Evolutionary conservation across 2,113 vertebrate species (phyloP), one percentile per base, ranked within the genome.

Genomic region (Artemisiospiza belli): DNA sequence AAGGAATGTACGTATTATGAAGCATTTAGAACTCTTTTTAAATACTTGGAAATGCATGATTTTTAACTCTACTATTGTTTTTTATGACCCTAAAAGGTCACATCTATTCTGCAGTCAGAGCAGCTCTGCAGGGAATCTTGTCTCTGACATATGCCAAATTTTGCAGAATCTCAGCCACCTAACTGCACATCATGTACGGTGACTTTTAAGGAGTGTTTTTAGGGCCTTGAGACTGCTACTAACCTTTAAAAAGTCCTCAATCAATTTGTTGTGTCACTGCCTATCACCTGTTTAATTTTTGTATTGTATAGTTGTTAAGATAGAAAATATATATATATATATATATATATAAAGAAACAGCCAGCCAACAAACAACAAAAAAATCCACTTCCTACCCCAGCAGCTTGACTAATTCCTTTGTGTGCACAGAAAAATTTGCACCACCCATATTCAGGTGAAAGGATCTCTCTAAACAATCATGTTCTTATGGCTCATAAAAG

Each of bases 171-270:
- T 92, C 58, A 92, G 91, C 67, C 63, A n/a, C 82, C 75, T 95
- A 96, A 96, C 96, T 96, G 75, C 69, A 77, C 46, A 80, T 89
- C 87, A 83, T 63, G 69, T 84, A 96, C 51, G 15, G 37, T 85
- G 93, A 95, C 79, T 96, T 97, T 95, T 87, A 86, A 79, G 83
- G 47, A 90, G 17, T 74, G 74, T 87, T 92, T 94, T 96, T 70
- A 80, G 62, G 46, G 51, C 62, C 68, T 62, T 1, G 0, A 83
- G 89, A 89, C 49, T 91, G 64, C 57, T 73, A 63, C 76, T 96
- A 97, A 95, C 94, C 94, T 97, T 96, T 96, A 63, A 84, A 94
- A 94, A 84, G 11, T 83, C 30, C 30, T 96, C 41, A 68, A 66
- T 83, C 73, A 12, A 63, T 81, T 95, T 90, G 57, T 76, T 74